Evolutionary conservation across 2,888 invertebrate genomes (phyloP).

Genomic region (Trileptium ribeirensis): DNA sequence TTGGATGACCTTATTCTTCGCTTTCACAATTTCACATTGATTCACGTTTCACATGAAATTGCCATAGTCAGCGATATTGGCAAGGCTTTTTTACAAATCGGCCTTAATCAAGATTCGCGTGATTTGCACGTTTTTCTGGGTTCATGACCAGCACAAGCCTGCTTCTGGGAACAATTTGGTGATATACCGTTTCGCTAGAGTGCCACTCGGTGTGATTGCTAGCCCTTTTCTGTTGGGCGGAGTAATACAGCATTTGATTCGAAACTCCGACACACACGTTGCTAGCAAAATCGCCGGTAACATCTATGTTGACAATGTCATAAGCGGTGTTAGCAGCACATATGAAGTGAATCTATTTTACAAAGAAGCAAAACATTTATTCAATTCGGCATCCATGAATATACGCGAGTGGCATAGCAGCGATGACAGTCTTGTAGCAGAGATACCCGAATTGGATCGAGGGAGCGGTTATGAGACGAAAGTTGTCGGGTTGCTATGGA

Average conservation of each 20-base stretch:
- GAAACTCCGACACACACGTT: neutral
- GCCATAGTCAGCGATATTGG: slow-evolving; percentile 20
- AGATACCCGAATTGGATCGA: neutral
- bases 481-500: neutral
- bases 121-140: slow-evolving; percentile 17
- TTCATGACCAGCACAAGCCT: neutral
- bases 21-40: too few species aligned
- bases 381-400: neutral
- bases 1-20: slow-evolving; percentile 27
- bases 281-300: neutral
- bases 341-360: neutral
- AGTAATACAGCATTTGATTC: slow-evolving; percentile 26
- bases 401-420: neutral
- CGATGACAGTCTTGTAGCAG: neutral
- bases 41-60: slow-evolving; percentile 26
- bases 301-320: slow-evolving; percentile 2
- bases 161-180: slow-evolving; percentile 28
- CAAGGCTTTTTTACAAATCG: slow-evolving; percentile 33
- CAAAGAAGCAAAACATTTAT: neutral
- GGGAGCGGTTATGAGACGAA: neutral
- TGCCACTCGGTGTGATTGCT: slow-evolving; percentile 35
- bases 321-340: neutral
- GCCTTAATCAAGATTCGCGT: slow-evolving; percentile 26
- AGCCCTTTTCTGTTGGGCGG: slow-evolving; percentile 33
- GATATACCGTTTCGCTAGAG: slow-evolving; percentile 30